Percentiles rank a stretch among this genome's conserved stretches.
These are phyloP conservation scores for Grammomys dolichurus DNA, from an alignment of 2,113 vertebrate species.

Conservation along the genomic window DNA sequence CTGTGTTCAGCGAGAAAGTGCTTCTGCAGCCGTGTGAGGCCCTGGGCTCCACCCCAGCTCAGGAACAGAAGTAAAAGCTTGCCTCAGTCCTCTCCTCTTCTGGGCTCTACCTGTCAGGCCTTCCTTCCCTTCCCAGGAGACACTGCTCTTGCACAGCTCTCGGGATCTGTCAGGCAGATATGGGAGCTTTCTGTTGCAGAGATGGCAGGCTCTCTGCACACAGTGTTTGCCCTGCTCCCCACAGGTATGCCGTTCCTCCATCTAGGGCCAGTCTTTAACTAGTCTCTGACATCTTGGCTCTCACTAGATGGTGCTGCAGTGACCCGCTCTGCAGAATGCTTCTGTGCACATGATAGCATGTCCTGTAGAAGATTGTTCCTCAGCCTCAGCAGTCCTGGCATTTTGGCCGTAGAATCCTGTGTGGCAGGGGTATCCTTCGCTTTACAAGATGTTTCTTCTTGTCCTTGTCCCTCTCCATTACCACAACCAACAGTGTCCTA, in stretches of 20 bases:
- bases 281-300: background rate
- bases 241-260: background rate
- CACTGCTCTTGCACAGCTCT: background rate
- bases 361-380: background rate
- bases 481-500: background rate
- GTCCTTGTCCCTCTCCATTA: background rate
- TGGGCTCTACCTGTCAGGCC: background rate
- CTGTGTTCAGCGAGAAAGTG: background rate
- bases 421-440: background rate
- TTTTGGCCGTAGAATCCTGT: too few species aligned
- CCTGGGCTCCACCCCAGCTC: background rate
- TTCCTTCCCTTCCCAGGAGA: accelerated
- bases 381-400: background rate
- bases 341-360: accelerated
- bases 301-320: background rate
- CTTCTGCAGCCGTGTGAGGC: background rate
- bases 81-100: too few species aligned
- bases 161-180: accelerated
- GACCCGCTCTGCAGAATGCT: background rate
- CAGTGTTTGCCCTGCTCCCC: background rate
- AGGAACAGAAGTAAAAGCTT: background rate
- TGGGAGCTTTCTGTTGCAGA: accelerated
- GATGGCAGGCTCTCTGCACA: background rate
- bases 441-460: too few species aligned
- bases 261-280: background rate